phyloP scores from a whole-genome alignment of 2,797 vertebrate species.

The Glossophaga mutica region DNA sequence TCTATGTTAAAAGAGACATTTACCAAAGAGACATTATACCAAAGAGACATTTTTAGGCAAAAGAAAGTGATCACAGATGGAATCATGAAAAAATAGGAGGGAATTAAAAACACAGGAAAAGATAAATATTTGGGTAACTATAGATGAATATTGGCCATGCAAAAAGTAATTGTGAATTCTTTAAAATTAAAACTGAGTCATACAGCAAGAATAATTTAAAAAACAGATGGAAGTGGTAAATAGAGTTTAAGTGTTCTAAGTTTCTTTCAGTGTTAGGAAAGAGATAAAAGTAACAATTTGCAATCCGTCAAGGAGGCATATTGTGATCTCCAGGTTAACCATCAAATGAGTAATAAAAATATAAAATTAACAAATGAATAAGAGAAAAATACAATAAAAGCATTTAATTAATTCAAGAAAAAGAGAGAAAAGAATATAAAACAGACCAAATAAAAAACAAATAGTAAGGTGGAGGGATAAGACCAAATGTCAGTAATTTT shows the following conservation, averaged over 20 bases:
- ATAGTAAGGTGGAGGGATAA: not conserved
- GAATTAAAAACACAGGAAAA: not conserved
- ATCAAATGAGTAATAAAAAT: not conserved
- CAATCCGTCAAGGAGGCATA: not conserved
- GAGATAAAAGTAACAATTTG: not conserved
- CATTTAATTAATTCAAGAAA: not conserved
- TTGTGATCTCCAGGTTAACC: not conserved
- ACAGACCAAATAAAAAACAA: conserved; percentile 2
- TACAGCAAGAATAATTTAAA: not conserved
- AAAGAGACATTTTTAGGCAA: not conserved
- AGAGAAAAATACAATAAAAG: not conserved
- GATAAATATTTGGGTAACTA: not conserved
- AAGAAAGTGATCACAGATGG: not conserved
- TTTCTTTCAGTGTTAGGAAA: not conserved
- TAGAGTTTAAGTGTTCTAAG: not conserved
- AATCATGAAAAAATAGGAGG: not conserved
- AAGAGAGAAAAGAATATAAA: not conserved
- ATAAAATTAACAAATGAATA: not conserved
- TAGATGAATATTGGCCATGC: not conserved
- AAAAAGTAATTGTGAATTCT: not conserved
- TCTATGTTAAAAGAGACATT: not conserved
- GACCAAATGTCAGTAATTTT: not conserved
- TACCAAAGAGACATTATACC: not conserved
- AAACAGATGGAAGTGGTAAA: not conserved
- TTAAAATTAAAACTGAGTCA: not conserved